These are phyloP conservation scores for Tenthredo scrophulariae DNA, from an alignment of 2,888 invertebrate species.

Conservation along the genomic window DNA sequence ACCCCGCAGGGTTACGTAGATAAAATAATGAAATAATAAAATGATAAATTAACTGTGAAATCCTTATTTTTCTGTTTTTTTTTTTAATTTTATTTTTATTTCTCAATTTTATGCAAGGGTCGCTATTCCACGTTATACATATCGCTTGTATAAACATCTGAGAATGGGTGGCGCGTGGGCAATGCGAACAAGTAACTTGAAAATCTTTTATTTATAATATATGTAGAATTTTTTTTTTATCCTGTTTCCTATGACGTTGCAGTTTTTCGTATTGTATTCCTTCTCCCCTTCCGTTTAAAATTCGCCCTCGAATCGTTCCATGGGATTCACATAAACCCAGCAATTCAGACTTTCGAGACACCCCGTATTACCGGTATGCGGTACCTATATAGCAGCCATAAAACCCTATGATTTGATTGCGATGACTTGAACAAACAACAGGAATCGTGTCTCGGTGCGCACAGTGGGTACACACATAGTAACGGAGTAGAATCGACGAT, in stretches of 20 bases:
- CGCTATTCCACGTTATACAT: neutral
- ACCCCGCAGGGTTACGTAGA: neutral
- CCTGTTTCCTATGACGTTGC: slow-evolving; percentile 35
- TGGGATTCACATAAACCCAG: neutral
- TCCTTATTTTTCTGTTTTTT: no score
- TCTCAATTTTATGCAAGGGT: slow-evolving; percentile 1
- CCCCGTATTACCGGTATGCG: slow-evolving; percentile 15
- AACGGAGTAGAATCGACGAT: neutral
- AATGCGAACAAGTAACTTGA: slow-evolving; percentile 10
- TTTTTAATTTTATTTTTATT: neutral
- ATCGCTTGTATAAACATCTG: neutral
- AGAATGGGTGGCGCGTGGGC: slow-evolving; percentile 47
- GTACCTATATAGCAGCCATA: slow-evolving; percentile 11
- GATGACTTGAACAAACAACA: slow-evolving; percentile 74
- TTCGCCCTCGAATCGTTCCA: neutral
- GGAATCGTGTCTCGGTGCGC: slow-evolving; percentile 77
- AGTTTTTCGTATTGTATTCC: neutral
- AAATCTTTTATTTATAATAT: slow-evolving; percentile 46
- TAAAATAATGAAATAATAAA: neutral
- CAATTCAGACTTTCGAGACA: slow-evolving; percentile 1
- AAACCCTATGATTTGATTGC: slow-evolving; percentile 63
- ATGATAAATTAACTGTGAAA: neutral
- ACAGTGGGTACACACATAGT: slow-evolving; percentile 50
- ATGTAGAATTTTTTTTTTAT: neutral
- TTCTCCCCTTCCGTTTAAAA: neutral